Evolutionary conservation across 64 coral and sea anemone genomes (phyloP).

Genomic region (Dendronephthya gigantea): DNA sequence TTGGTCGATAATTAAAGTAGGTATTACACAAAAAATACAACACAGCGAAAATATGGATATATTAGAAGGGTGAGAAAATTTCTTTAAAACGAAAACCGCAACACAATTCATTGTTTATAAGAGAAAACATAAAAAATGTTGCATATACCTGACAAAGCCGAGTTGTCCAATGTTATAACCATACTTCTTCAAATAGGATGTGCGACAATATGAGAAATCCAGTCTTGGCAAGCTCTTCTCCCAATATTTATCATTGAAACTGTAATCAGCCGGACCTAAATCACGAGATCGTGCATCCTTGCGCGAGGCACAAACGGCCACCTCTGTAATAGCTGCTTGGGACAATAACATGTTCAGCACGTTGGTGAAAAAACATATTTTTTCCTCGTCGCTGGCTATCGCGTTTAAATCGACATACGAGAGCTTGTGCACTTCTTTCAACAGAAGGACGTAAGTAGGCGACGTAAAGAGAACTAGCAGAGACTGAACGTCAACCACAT

Average conservation of each 20-base stretch:
- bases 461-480: conserved; percentile 27
- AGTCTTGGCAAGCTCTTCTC: background rate
- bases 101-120: no score
- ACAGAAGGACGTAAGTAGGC: conserved; percentile 46
- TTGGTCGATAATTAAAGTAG: no score
- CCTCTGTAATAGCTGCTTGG: conserved; percentile 47
- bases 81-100: no score
- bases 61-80: no score
- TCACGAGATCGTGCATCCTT: background rate
- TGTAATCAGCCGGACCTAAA: background rate
- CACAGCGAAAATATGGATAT: no score
- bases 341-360: conserved; percentile 67
- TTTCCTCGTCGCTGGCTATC: conserved; percentile 43
- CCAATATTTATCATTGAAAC: background rate
- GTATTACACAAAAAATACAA: no score
- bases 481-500: conserved; percentile 40
- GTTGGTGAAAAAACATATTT: conserved; percentile 77
- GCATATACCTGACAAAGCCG: conserved; percentile 71
- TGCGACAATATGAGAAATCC: conserved; percentile 9
- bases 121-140: no score
- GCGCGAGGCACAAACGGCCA: background rate
- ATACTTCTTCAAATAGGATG: conserved; percentile 70
- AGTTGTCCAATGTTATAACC: conserved; percentile 75
- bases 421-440: conserved; percentile 47
- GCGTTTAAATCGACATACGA: conserved; percentile 55